Percentiles rank a stretch among this genome's conserved stretches.
Conservation (phyloP, 2,888 invertebrate species). For the Stenichneumon culpator region DNA sequence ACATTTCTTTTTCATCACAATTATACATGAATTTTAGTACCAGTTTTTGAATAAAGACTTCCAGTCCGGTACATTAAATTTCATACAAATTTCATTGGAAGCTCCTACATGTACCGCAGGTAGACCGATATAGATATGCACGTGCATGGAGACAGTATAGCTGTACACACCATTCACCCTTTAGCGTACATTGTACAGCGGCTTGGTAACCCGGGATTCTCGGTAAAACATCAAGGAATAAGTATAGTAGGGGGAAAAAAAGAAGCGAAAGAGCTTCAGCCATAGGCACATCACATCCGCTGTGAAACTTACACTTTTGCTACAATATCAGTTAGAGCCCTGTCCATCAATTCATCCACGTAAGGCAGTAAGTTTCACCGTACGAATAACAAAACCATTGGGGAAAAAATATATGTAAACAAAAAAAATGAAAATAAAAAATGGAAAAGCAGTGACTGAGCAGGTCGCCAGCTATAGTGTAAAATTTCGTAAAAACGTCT, state of each 20-base stretch:
- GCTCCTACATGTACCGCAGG: neutral
- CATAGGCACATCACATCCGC: neutral
- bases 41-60: too few species aligned
- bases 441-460: neutral
- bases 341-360: neutral
- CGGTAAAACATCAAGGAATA: conserved; percentile 35
- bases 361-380: neutral
- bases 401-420: too few species aligned
- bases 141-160: neutral
- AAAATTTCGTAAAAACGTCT: neutral
- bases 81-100: conserved; percentile 54
- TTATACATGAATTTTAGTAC: too few species aligned
- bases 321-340: neutral
- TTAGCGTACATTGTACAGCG: neutral
- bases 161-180: neutral
- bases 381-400: too few species aligned
- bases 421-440: neutral
- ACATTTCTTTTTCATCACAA: too few species aligned
- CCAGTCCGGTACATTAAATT: too few species aligned
- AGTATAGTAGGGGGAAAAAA: neutral
- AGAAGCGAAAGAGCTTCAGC: neutral
- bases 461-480: too few species aligned
- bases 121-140: neutral
- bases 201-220: conserved; percentile 2
- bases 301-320: neutral